Evolutionary conservation across 2,888 invertebrate species (phyloP), one percentile per base, ranked within the genome.

Genomic region (Thera britannica): DNA sequence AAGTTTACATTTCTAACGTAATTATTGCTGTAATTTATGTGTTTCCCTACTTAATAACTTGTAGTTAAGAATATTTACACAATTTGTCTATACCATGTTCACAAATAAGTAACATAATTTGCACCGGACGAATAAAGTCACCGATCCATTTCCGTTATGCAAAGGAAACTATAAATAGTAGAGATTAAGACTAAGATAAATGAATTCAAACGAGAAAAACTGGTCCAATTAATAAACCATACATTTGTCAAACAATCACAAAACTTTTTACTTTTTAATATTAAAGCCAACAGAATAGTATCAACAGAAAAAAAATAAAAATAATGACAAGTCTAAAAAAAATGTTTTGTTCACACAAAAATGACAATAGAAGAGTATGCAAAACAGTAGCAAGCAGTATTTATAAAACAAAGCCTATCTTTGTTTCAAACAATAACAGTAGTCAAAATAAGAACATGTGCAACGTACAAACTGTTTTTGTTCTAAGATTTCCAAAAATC

Each of bases 361-460:
- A 52, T 34, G 48, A 41, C 7, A 8, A 52, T 52, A 52, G 23
- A 23, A 23, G 11, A 51, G 3, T 52, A 52, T 9, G 49, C 52
- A 62, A 66, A 72, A 72, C 73, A 73, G 74, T 72, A 74, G 74
- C 70, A 62, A 34, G 72, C 67, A 56, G 1, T 57, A 58, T 75
- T 68, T 75, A 80, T 74, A 77, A 73, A 75, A 80, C 77, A 83
- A 86, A 82, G 75, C 67, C 69, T 55, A 65, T 72, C 73, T 72
- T 83, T 83, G 80, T 84, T 79, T 78, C 44, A 77, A 79, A 81
- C 78, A 83, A 82, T 78, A 82, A 78, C 79, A 80, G 81, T 75
- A 86, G 84, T 82, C 83, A 83, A 83, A 88, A 86, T 85, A 87
- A 83, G 82, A 87, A 86, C 87, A 88, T 84, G 83, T 89, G 89